A percentile compares a stretch with the other conserved stretches of the same genome.
Conservation (phyloP, 2,797 vertebrate species). For the Crypturellus tataupa region DNA sequence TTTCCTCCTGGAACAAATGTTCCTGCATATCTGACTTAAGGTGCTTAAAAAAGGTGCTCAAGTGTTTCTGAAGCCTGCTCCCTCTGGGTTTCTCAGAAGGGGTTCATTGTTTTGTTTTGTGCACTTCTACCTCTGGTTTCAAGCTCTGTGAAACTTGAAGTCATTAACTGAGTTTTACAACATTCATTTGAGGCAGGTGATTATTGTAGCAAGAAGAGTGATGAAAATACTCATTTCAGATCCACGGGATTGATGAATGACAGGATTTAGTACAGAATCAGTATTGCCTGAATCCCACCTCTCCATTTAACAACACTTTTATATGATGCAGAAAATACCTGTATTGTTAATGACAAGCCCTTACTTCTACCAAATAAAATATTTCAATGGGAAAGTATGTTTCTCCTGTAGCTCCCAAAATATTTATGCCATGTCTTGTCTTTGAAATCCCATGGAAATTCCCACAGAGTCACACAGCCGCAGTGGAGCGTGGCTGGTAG, state of each 20-base stretch:
- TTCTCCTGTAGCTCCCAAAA: not conserved
- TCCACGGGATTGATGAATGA: not conserved
- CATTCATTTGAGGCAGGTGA: not conserved
- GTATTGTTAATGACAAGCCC: not conserved
- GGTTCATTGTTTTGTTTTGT: not conserved
- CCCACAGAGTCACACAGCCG: fast-evolving
- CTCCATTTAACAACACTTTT: not conserved
- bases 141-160: not conserved
- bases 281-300: not conserved
- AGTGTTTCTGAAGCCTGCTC: not conserved
- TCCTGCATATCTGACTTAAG: not conserved
- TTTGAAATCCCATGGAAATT: not conserved
- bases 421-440: not conserved
- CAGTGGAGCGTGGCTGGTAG: fast-evolving
- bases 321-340: not conserved
- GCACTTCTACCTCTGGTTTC: not conserved
- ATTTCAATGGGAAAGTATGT: not conserved
- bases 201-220: not conserved
- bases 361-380: not conserved
- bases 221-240: not conserved
- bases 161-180: not conserved
- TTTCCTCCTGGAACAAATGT: not conserved
- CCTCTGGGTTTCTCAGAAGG: not conserved
- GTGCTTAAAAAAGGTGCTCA: not conserved
- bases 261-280: not conserved